Conservation (phyloP, 2,797 vertebrate genomes). For the Pyrocephalus nanus region DNA sequence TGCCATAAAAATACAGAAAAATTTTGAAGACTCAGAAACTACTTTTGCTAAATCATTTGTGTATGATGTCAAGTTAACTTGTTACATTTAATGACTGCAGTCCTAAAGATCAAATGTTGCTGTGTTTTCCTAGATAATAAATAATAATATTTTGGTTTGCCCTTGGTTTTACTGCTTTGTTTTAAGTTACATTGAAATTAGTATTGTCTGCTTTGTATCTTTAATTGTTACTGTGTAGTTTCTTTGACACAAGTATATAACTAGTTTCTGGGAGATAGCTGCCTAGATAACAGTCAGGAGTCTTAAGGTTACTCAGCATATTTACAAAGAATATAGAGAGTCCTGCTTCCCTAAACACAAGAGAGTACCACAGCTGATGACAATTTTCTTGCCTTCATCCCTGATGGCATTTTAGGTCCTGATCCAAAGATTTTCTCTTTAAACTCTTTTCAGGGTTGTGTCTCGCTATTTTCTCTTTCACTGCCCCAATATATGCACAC, state of each 20-base stretch:
- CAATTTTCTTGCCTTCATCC: background rate
- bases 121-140: background rate
- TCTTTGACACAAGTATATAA: background rate
- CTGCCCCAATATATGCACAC: background rate
- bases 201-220: background rate
- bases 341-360: background rate
- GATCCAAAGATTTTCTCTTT: background rate
- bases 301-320: background rate
- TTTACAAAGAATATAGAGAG: background rate
- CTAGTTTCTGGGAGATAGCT: fast-evolving
- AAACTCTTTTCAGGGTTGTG: background rate
- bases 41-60: background rate
- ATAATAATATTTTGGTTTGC: background rate
- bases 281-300: background rate
- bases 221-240: background rate
- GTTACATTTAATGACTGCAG: background rate
- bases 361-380: background rate
- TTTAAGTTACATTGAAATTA: background rate
- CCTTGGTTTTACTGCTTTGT: background rate
- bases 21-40: background rate
- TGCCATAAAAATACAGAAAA: background rate
- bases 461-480: background rate
- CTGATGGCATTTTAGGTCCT: background rate
- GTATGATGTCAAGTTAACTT: background rate
- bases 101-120: background rate